Percentiles rank a stretch among this genome's conserved stretches.
phyloP scores from a whole-genome alignment of 2,797 vertebrate genomes.

The Sebastes taczanowskii region DNA sequence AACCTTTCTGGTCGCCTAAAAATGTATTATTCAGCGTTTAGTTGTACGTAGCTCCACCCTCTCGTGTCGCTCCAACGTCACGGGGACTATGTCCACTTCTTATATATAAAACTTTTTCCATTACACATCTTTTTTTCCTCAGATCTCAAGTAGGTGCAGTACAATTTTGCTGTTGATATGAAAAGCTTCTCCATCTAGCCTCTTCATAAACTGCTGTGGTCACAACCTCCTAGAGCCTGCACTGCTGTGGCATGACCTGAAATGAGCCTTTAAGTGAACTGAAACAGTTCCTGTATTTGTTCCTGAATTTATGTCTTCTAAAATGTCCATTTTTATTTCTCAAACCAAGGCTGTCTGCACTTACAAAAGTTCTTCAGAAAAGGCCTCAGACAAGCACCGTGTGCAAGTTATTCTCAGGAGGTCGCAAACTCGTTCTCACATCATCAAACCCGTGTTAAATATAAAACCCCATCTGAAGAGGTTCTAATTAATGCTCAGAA shows the following conservation, averaged over 20 bases:
- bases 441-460: constrained; percentile 17
- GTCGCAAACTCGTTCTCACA: constrained; percentile 4
- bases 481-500: constrained; percentile 22
- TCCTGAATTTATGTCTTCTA: not conserved
- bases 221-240: not conserved
- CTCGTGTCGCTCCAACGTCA: no score
- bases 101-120: no score
- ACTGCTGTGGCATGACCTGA: not conserved
- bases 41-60: no score
- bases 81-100: no score
- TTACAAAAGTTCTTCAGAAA: not conserved
- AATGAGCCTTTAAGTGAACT: not conserved
- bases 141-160: not conserved
- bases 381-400: not conserved
- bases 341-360: not conserved
- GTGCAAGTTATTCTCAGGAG: constrained; percentile 14
- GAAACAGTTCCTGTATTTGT: not conserved
- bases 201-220: not conserved
- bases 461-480: constrained; percentile 10
- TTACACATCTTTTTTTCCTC: not conserved
- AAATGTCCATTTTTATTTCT: not conserved
- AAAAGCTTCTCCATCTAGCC: not conserved
- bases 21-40: no score
- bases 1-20: no score
- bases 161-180: not conserved